These are phyloP conservation scores for Numida meleagris DNA, from an alignment of 2,113 vertebrate genomes.

Conservation along the genomic window DNA sequence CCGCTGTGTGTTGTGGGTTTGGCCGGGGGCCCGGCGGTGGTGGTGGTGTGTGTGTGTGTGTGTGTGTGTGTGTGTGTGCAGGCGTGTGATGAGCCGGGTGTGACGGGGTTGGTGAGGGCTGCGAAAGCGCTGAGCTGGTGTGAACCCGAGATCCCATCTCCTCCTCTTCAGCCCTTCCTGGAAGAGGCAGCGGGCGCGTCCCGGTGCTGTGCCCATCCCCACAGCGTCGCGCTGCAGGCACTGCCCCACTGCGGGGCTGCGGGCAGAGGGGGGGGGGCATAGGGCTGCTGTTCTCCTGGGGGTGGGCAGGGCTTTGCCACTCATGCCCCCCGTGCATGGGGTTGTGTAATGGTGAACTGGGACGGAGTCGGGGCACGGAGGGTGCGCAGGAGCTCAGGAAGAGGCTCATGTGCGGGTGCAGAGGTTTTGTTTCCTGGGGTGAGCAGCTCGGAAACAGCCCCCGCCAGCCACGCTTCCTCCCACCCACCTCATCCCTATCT, in stretches of 20 bases:
- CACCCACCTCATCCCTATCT: background rate
- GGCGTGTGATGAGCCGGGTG: conserved; percentile 40
- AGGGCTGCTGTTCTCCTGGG: background rate
- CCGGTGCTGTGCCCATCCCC: background rate
- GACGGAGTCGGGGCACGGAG: background rate
- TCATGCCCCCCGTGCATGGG: fast-evolving
- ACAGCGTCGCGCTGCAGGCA: fast-evolving
- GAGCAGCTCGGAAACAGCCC: background rate
- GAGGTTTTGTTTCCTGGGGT: background rate
- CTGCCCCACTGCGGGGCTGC: background rate
- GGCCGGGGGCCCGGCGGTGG: background rate
- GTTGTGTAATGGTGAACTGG: background rate
- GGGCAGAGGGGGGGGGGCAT: background rate
- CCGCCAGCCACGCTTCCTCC: background rate
- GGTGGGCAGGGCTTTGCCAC: background rate
- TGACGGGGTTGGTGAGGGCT: conserved; percentile 15
- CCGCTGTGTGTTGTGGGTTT: background rate
- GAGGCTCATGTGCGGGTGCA: background rate
- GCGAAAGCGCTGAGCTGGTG: conserved; percentile 65
- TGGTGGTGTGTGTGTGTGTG: background rate
- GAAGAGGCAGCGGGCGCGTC: background rate
- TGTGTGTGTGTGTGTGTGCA: background rate
- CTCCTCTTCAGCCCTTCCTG: conserved; percentile 50
- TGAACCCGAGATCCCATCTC: conserved; percentile 17
- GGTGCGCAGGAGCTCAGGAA: fast-evolving